Percentiles rank a stretch among this genome's conserved stretches.
phyloP scores from a whole-genome alignment of 2,888 invertebrate genomes.

The Podabrus alpinus region DNA sequence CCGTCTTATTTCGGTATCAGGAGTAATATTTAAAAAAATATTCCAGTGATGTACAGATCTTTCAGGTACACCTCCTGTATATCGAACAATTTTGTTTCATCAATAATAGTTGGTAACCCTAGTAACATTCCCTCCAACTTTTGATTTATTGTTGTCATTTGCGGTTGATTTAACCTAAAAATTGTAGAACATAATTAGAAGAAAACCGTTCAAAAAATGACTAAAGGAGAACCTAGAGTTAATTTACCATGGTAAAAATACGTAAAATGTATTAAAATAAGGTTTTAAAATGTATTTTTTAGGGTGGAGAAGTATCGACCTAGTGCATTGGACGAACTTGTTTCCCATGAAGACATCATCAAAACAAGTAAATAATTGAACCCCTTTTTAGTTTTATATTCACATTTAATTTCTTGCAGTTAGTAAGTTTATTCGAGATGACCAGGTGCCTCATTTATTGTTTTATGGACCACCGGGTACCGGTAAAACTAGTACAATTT shows the following conservation, averaged over 20 bases:
- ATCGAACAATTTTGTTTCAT: background rate
- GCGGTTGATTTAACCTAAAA: background rate
- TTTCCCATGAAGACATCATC: slow-evolving; percentile 97
- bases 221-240: slow-evolving; percentile 37
- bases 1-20: too few relatives aligned
- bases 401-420: slow-evolving; percentile 60
- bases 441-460: slow-evolving; percentile 91
- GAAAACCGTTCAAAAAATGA: slow-evolving; percentile 25
- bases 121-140: background rate
- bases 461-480: slow-evolving; percentile 99
- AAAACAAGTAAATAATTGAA: slow-evolving; percentile 77
- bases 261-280: background rate
- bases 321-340: slow-evolving; percentile 84
- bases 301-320: slow-evolving; percentile 99
- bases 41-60: too few relatives aligned
- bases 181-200: background rate
- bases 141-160: background rate
- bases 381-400: background rate
- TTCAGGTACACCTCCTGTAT: too few relatives aligned
- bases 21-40: too few relatives aligned
- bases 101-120: background rate
- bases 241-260: slow-evolving; percentile 65
- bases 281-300: slow-evolving; percentile 21
- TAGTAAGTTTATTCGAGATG: slow-evolving; percentile 84
- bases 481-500: slow-evolving; percentile 96